phyloP scores from a whole-genome alignment of 2,797 vertebrate genomes.

The Spinus olivaceus region DNA sequence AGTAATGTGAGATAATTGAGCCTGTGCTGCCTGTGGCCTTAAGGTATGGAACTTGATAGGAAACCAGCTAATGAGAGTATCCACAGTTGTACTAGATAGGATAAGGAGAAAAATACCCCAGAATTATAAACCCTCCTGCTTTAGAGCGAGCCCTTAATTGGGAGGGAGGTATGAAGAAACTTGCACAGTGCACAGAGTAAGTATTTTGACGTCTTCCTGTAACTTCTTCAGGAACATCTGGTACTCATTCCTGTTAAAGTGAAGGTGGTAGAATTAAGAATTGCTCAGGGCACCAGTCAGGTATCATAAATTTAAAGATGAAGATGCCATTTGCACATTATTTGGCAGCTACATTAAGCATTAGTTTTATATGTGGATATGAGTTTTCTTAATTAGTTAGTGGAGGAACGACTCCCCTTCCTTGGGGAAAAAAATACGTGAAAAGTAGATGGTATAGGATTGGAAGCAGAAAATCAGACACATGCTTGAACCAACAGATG shows the following conservation, averaged over 20 bases:
- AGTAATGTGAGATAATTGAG: constrained; percentile 16
- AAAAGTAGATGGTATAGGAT: not conserved
- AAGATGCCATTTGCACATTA: not conserved
- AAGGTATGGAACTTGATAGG: constrained; percentile 22
- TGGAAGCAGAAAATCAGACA: not conserved
- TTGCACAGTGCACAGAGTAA: not conserved
- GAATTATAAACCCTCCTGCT: not conserved
- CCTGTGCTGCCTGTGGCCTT: constrained; percentile 15
- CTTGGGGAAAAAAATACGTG: not conserved
- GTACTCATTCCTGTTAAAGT: not conserved
- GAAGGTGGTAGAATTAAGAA: not conserved
- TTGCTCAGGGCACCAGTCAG: not conserved
- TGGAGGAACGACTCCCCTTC: not conserved
- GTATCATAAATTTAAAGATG: not conserved
- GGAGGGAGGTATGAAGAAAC: not conserved
- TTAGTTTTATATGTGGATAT: not conserved
- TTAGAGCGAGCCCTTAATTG: constrained; percentile 11
- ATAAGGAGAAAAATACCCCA: not conserved
- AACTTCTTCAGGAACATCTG: not conserved
- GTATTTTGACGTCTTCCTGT: not conserved
- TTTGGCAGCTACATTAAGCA: not conserved
- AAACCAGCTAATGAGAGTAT: constrained; percentile 39
- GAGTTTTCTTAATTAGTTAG: not conserved
- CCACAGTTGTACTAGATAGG: not conserved
- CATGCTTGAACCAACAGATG: not conserved